These are phyloP conservation scores for Epinephelus moara DNA, from an alignment of 2,113 vertebrate species.

Conservation along the genomic window DNA sequence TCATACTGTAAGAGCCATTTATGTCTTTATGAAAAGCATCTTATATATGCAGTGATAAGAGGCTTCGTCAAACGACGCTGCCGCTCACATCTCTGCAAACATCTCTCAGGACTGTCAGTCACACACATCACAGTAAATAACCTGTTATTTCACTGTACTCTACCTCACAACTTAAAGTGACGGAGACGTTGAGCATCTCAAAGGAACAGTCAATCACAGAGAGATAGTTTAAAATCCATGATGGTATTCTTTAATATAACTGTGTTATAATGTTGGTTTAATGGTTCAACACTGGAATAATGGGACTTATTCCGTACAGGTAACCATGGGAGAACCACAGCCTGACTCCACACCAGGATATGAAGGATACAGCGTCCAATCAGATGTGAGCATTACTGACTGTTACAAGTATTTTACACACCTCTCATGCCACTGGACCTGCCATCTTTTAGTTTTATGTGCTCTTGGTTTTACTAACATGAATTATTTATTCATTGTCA, in stretches of 20 bases:
- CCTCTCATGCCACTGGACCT: conserved; percentile 10
- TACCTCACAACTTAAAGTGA: conserved; percentile 14
- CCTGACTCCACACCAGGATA: neutral
- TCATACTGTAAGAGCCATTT: conserved; percentile 53
- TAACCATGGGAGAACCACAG: conserved; percentile 37
- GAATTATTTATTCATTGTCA: conserved; percentile 61
- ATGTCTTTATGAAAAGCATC: conserved; percentile 45
- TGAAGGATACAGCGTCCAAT: conserved; percentile 50
- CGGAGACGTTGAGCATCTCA: conserved; percentile 4
- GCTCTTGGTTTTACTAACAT: conserved; percentile 22
- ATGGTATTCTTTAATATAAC: neutral
- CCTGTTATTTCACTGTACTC: conserved; percentile 15
- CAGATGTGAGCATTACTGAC: conserved; percentile 70
- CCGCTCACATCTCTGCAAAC: conserved; percentile 41
- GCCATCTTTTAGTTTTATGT: conserved; percentile 37
- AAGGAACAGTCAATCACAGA: conserved; percentile 13
- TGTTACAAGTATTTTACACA: conserved; percentile 36
- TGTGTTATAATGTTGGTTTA: neutral
- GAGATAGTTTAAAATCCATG: conserved; percentile 1
- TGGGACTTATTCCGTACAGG: conserved; percentile 45
- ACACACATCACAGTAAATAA: conserved; percentile 23
- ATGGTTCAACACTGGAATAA: neutral
- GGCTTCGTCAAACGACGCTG: conserved; percentile 34
- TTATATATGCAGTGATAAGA: conserved; percentile 49
- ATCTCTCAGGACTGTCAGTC: conserved; percentile 50